Evolutionary conservation across 2,113 vertebrate species (phyloP), one percentile per base, ranked within the genome.

Genomic region (Silurus glanis): DNA sequence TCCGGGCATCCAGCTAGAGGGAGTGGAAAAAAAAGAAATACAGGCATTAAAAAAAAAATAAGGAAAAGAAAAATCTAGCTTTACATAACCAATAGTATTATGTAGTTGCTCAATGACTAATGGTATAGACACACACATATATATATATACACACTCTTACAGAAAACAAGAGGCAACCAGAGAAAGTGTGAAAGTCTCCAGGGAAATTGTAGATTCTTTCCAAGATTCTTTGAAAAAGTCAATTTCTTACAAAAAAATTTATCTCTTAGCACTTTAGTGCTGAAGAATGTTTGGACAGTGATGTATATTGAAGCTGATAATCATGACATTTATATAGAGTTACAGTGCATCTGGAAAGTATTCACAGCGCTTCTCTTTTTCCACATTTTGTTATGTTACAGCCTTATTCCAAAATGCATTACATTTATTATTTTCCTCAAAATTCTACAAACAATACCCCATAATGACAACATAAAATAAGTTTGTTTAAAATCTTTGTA

Each of bases 1-100:
- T 96, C 89, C 0, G 92, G 92, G 87, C 97, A 98, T 91, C 96
- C 96, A 88, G 95, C 97, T 98, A 62, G 47, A 89, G 55, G 62
- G 61, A 83, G 58, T 25, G 66, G 71, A 28, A 64, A n/a, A 13
- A 13, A 53, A 58, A 55, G 6, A 55, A 23, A 69, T 47, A 45
- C 59, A 10, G 16, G 59, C 19, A 72, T 56, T 19, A 17, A 17
- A 49, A 37, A 37, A 37, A 83, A 55, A 12, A 16, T 12, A 13
- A 6, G 8, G 1, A 17, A 53, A n/a, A 28, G 37, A 47, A 37
- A 14, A 74, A 1, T 37, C 1, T 37, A 37, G 37, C 37, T 1
- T 37, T 37, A 37, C 37, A 37, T 37, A 37, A 64, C 2, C 64
- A 25, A 19, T 17, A 17, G 17, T 76, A 72, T 25, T 51, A 76